Evolutionary conservation across 2,797 vertebrate genomes (phyloP), one percentile per base, ranked within the genome.

Genomic region (Pogoniulus pusillus): DNA sequence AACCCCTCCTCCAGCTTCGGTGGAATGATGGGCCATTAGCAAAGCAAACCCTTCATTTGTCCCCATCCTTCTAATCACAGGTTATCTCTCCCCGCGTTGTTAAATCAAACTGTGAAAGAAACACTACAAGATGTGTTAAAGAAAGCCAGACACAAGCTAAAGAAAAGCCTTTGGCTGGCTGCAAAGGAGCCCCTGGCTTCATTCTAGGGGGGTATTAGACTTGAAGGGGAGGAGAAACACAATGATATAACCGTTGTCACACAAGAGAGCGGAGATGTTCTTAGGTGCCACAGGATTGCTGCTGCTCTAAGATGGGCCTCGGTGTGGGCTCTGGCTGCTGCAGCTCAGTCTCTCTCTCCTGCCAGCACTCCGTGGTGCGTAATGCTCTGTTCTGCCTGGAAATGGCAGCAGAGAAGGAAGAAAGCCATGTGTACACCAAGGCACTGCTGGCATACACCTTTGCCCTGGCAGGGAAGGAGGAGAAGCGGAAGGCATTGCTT

Each of bases 391-490:
- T 69, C 59, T 82, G 79, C 63, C 76, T 63, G 74, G 70, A 72
- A 59, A 91, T 7, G 0, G 92, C 91, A 19, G 91, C 87, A 55
- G 14, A 62, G 8, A 63, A 13, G 19, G 53, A 94, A 26, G 94
- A 93, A 26, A 60, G 29, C 57, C 35, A 74, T 1, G 35, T 93
- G 53, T 96, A 97, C 43, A 93, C 92, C n/a, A 95, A 93, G 72
- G 94, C 96, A 4, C 73, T 97, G 58, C 13, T 97, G 69, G 96
- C 93, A 2, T 97, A 97, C 3, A 81, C 93, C 72, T 97, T 97
- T 8, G 76, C 96, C 15, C 87, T 97, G 58, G 94, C 95, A 15
- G 73, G 93, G 65, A 85, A 94, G 37, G 68, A 96, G 37, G 81
- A 66, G 34, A 91, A 87, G 53, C 17, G 80, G 59, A 75, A 7